Conservation (phyloP, 2,797 vertebrate genomes). For the Champsocephalus esox region DNA sequence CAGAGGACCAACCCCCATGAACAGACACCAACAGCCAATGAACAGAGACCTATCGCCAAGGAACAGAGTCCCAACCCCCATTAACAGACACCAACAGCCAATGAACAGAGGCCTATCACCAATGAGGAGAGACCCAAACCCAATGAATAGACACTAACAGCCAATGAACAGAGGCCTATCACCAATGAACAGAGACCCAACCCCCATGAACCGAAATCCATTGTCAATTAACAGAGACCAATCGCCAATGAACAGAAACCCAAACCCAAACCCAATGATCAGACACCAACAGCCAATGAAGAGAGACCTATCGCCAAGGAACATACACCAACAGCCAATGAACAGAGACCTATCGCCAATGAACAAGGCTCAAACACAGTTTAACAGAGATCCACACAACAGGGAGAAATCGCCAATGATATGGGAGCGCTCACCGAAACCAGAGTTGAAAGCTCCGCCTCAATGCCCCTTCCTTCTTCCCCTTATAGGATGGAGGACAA, state of each 20-base stretch:
- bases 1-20: too few relatives aligned
- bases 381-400: background rate
- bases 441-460: background rate
- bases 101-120: too few relatives aligned
- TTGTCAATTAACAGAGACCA: constrained; percentile 5
- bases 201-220: background rate
- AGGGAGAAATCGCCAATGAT: background rate
- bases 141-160: too few relatives aligned
- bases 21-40: too few relatives aligned
- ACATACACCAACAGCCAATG: background rate
- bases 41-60: too few relatives aligned
- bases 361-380: background rate
- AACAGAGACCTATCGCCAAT: constrained; percentile 7
- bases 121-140: too few relatives aligned
- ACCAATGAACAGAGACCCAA: background rate
- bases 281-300: background rate
- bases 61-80: too few relatives aligned
- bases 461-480: background rate
- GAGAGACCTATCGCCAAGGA: background rate
- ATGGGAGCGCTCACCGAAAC: constrained; percentile 20
- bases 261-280: background rate
- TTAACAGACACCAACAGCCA: too few relatives aligned
- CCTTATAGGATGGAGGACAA: constrained; percentile 35
- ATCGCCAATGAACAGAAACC: too few relatives aligned
- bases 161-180: background rate